Percentiles rank a stretch among this genome's conserved stretches.
Conservation (phyloP, 92 coral and sea anemone genomes). For the Phenganax subtilis region DNA sequence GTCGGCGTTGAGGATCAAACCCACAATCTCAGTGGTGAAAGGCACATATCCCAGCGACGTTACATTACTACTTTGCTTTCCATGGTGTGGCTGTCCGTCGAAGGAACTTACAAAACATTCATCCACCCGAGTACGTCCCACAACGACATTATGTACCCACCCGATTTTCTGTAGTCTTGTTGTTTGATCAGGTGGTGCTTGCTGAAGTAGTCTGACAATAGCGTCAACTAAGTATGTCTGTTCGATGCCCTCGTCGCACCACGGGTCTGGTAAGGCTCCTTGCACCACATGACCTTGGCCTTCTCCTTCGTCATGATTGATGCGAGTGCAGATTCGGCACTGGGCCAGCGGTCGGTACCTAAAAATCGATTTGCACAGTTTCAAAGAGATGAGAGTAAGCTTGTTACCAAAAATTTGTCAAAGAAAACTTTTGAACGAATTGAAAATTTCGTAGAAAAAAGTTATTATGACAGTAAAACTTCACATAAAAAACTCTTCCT, state of each 20-base stretch:
- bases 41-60: too few relatives aligned
- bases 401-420: not conserved
- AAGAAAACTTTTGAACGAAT: not conserved
- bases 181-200: slow-evolving; percentile 85
- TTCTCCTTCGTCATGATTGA: slow-evolving; percentile 66
- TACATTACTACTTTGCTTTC: too few relatives aligned
- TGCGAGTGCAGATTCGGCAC: slow-evolving; percentile 73
- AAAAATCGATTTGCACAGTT: not conserved
- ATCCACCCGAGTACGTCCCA: too few relatives aligned
- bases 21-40: too few relatives aligned
- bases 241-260: slow-evolving; percentile 79
- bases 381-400: not conserved
- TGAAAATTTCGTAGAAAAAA: too few relatives aligned
- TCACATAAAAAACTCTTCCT: not conserved
- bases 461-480: too few relatives aligned
- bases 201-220: slow-evolving; percentile 76
- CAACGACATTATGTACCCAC: slow-evolving; percentile 33
- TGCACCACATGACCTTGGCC: slow-evolving; percentile 75
- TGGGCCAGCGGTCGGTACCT: slow-evolving; percentile 50
- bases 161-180: slow-evolving; percentile 82
- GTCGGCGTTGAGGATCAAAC: too few relatives aligned
- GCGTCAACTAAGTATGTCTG: slow-evolving; percentile 92
- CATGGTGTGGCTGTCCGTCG: too few relatives aligned
- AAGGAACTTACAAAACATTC: too few relatives aligned
- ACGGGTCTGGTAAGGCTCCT: slow-evolving; percentile 83